phyloP scores from a whole-genome alignment of 2,797 vertebrate species.

The Peromyscus melanophrys region DNA sequence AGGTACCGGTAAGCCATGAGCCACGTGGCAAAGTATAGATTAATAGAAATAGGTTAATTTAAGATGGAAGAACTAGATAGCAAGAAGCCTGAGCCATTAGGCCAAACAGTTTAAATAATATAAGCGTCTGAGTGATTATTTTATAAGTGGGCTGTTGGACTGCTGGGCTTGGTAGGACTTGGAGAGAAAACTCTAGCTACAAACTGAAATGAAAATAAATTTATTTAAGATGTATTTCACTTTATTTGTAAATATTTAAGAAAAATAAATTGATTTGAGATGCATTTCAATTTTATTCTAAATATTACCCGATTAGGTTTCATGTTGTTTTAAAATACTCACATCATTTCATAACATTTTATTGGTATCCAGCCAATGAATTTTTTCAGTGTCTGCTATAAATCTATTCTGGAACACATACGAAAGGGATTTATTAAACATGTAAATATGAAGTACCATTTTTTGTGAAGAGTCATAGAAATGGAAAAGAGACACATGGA shows the following conservation, averaged over 20 bases:
- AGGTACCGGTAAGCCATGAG: no score
- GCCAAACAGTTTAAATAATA: no score
- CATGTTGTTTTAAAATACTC: background rate
- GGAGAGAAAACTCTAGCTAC: no score
- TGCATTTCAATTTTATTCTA: conserved; percentile 58
- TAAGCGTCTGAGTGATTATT: no score
- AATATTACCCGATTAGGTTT: conserved; percentile 1
- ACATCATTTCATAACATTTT: conserved; percentile 2
- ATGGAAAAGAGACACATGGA: background rate
- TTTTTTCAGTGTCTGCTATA: conserved; percentile 1
- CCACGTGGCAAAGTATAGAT: no score
- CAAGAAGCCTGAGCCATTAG: no score
- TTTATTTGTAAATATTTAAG: background rate
- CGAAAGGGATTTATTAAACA: background rate
- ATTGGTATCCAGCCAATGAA: background rate
- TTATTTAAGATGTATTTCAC: conserved; percentile 12
- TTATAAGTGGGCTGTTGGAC: no score
- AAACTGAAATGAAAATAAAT: conserved; percentile 67
- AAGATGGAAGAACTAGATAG: no score
- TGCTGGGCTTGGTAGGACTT: no score
- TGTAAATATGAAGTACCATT: background rate
- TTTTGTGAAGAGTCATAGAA: background rate
- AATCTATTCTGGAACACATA: background rate
- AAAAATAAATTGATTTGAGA: conserved; percentile 43
- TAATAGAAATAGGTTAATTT: no score